Evolutionary conservation across 2,797 vertebrate species (phyloP), one percentile per base, ranked within the genome.

Genomic region (Argyrosomus regius): DNA sequence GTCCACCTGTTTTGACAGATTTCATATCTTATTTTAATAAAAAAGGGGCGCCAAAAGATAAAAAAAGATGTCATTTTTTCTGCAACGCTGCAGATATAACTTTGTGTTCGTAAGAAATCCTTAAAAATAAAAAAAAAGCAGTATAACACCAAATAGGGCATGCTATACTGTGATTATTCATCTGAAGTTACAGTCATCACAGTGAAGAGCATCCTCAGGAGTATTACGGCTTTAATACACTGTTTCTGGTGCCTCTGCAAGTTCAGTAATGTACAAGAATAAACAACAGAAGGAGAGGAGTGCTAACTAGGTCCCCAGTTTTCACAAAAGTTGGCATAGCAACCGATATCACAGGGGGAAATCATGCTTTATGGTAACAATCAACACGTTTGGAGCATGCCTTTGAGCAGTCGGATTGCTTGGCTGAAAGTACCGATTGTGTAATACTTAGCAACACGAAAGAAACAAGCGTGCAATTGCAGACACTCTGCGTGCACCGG

Each of bases 251-350:
- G 86, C 77, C 35, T 72, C 75, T 64, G 69, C 56, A 79, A 65
- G 63, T 85, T 87, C 74, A 65, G 45, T 65, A 75, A 71, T 43
- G 67, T 46, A 77, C 72, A 58, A 72, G 83, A 87, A 82, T 80
- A 87, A 80, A 86, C 82, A 88, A 67, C 50, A 54, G 76, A 65
- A 66, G 66, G 62, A 52, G 66, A 75, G 50, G 17, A 67, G 58
- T 1, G 62, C 70, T 90, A 90, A 91, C 80, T 65, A 84, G 84
- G 79, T 78, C 84, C 69, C 77, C 49, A 4, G 26, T 58, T 83
- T 74, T 82, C 80, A 75, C 69, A 31, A 63, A 81, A 80, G 89
- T 91, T 87, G 89, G 85, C 91, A 89, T 89, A 81, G 90, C 88
- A 91, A 90, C 92, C 57, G 56, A 46, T 59, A 58, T 74, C 53